Evolutionary conservation across 2,888 invertebrate species (phyloP).

Genomic region (Cerastoderma edule): DNA sequence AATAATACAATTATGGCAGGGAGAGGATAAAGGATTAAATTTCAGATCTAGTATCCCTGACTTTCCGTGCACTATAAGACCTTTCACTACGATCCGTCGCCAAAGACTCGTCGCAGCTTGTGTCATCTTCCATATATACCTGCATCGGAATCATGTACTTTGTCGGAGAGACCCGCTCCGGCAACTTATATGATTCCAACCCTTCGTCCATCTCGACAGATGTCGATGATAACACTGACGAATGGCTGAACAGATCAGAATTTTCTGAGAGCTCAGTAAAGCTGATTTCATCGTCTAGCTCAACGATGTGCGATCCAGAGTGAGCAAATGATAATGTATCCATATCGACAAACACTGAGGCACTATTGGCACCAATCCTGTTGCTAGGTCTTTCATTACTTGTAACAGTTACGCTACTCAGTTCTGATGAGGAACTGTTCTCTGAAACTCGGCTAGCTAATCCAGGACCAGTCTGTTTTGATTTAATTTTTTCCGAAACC

Average conservation of each 20-base stretch:
- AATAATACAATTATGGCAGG: no score
- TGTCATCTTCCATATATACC: constrained; percentile 68
- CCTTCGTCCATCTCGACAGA: constrained; percentile 46
- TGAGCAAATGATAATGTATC: constrained; percentile 45
- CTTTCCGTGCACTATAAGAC: background rate
- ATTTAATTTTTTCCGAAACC: background rate
- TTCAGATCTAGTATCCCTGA: no score
- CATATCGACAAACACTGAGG: constrained; percentile 52
- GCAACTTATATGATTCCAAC: constrained; percentile 34
- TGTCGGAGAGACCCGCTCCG: constrained; percentile 47
- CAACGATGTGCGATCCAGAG: constrained; percentile 56
- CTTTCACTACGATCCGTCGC: constrained; percentile 29
- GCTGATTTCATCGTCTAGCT: constrained; percentile 58
- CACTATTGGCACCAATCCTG: constrained; percentile 17
- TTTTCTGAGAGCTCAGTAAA: constrained; percentile 50
- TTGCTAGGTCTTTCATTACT: constrained; percentile 1
- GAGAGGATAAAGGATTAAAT: no score
- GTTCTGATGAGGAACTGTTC: background rate
- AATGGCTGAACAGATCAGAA: constrained; percentile 43
- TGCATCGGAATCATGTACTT: constrained; percentile 64
- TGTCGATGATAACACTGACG: constrained; percentile 30
- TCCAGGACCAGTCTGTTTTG: background rate
- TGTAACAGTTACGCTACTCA: constrained; percentile 10
- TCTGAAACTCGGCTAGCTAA: background rate
- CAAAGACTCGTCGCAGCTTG: constrained; percentile 55